Evolutionary conservation across 1,140 invertebrate species (phyloP).

Genomic region (Atta texana): DNA sequence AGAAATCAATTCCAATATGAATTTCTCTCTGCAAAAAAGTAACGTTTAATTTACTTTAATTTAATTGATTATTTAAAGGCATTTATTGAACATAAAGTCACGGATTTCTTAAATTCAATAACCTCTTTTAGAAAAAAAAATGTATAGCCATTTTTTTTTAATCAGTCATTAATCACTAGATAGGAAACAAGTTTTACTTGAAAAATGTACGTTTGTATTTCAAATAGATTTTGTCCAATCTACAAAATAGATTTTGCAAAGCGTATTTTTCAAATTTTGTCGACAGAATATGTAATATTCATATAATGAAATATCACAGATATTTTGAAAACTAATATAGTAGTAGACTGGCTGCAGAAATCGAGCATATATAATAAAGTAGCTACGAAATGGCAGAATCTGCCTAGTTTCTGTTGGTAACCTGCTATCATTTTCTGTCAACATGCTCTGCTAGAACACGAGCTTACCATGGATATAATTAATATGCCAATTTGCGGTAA

Average conservation of each 20-base stretch:
- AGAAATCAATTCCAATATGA: neutral
- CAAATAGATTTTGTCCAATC: neutral
- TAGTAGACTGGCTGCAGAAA: neutral
- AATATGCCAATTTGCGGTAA: neutral
- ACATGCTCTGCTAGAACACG: neutral
- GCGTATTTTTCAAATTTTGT: neutral
- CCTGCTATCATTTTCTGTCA: neutral
- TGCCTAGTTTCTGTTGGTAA: neutral
- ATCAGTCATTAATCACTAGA: neutral
- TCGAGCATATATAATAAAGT: neutral
- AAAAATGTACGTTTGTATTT: neutral
- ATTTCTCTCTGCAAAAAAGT: neutral
- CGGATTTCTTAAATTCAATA: neutral
- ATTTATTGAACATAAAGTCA: neutral
- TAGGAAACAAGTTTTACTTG: neutral
- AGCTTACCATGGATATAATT: neutral
- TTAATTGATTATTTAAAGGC: neutral
- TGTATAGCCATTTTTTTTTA: neutral
- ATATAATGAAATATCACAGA: neutral
- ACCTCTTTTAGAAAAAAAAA: neutral
- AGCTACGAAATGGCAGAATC: neutral
- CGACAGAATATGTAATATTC: neutral
- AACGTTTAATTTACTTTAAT: neutral
- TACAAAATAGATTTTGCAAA: neutral
- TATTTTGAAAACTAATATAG: neutral